These are phyloP conservation scores for Steatornis caripensis DNA, from an alignment of 2,113 vertebrate genomes.

Conservation along the genomic window DNA sequence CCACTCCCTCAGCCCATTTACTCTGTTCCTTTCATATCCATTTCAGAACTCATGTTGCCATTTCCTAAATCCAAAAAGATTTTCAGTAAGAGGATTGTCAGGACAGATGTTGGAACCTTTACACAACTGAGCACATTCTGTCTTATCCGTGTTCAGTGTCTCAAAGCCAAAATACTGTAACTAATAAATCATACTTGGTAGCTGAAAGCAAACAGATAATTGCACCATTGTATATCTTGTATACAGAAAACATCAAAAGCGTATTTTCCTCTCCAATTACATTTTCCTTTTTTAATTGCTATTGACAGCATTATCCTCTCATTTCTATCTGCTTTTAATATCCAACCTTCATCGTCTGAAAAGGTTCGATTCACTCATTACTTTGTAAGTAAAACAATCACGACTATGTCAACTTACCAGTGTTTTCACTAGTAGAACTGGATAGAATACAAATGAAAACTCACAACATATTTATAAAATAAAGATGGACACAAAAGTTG, in stretches of 20 bases:
- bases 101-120: constrained; percentile 65
- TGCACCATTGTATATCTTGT: not conserved
- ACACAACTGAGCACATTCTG: constrained; percentile 21
- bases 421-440: not conserved
- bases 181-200: constrained; percentile 46
- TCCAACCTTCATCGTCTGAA: not conserved
- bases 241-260: constrained; percentile 1
- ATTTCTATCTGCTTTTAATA: constrained; percentile 2
- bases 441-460: not conserved
- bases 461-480: not conserved
- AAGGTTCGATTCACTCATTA: not conserved
- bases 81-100: constrained; percentile 61
- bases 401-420: not conserved
- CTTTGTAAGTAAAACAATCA: not conserved
- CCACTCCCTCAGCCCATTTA: not conserved
- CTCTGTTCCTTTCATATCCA: constrained; percentile 31
- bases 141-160: constrained; percentile 8
- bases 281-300: not conserved
- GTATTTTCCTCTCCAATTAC: not conserved
- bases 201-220: constrained; percentile 27
- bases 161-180: constrained; percentile 54
- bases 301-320: not conserved
- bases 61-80: constrained; percentile 41
- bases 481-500: not conserved
- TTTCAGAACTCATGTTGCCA: constrained; percentile 40